Evolutionary conservation across 2,113 vertebrate species (phyloP).

Genomic region (Dicentrarchus labrax): DNA sequence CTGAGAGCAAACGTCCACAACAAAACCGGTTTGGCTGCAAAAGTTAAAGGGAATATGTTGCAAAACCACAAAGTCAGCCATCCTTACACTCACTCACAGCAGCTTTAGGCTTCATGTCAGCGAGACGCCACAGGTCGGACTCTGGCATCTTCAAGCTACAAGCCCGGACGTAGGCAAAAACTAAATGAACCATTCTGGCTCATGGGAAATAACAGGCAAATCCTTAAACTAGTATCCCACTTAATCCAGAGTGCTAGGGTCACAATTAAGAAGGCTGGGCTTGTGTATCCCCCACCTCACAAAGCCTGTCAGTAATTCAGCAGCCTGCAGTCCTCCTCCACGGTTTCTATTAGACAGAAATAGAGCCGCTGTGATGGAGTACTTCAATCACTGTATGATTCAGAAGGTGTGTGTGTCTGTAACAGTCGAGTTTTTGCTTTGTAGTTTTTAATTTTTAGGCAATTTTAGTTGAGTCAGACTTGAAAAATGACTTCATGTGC

Average conservation of each 20-base stretch:
- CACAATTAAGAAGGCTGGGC: conserved; percentile 8
- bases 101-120: conserved; percentile 9
- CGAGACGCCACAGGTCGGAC: neutral
- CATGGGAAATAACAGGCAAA: conserved; percentile 31
- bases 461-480: neutral
- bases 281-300: conserved; percentile 18
- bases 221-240: conserved; percentile 14
- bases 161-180: neutral
- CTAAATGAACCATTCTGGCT: neutral
- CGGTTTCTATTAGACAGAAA: conserved; percentile 30
- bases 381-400: conserved; percentile 10
- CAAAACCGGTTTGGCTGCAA: conserved; percentile 38
- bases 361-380: neutral
- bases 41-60: conserved; percentile 18
- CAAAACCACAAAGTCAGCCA: conserved; percentile 8
- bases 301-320: conserved; percentile 23
- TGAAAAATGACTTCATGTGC: neutral
- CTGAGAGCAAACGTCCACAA: neutral
- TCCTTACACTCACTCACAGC: neutral
- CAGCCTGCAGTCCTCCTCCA: neutral
- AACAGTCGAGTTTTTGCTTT: neutral
- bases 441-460: neutral
- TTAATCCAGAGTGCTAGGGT: conserved; percentile 36
- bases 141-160: conserved; percentile 11
- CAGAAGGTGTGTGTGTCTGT: conserved; percentile 9